Percentiles rank a stretch among this genome's conserved stretches.
Evolutionary conservation across 1,140 invertebrate species (phyloP).

Genomic region (Planococcus citri): DNA sequence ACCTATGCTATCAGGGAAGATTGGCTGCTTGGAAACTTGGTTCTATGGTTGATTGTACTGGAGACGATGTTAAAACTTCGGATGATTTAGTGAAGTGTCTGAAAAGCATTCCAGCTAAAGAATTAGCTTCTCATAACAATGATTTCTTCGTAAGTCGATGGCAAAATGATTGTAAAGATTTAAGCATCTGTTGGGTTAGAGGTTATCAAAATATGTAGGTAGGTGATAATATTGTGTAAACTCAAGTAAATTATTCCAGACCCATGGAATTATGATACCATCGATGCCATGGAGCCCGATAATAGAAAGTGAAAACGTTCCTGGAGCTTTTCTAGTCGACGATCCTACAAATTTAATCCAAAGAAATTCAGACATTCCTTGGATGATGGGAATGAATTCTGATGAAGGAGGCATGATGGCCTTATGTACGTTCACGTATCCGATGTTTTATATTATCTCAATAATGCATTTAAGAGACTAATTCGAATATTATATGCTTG

Average conservation of each 20-base stretch:
- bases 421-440: neutral
- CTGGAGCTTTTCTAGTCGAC: conserved; percentile 18
- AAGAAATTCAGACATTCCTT: conserved; percentile 11
- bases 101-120: neutral
- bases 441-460: no score
- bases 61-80: neutral
- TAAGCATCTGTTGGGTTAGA: no score
- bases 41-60: neutral
- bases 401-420: conserved; percentile 18
- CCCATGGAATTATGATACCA: neutral
- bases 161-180: no score
- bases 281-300: neutral
- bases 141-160: no score
- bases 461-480: no score
- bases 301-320: conserved; percentile 1
- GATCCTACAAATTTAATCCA: conserved; percentile 16
- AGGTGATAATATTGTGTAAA: no score
- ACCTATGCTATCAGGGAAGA: neutral
- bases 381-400: conserved; percentile 10
- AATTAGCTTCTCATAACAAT: neutral
- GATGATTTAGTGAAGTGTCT: neutral
- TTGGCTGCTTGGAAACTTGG: neutral
- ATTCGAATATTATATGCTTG: no score
- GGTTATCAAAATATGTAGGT: no score
- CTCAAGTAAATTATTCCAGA: neutral